These are phyloP conservation scores for Globia sparganii DNA, from an alignment of 2,888 invertebrate species.

Conservation along the genomic window DNA sequence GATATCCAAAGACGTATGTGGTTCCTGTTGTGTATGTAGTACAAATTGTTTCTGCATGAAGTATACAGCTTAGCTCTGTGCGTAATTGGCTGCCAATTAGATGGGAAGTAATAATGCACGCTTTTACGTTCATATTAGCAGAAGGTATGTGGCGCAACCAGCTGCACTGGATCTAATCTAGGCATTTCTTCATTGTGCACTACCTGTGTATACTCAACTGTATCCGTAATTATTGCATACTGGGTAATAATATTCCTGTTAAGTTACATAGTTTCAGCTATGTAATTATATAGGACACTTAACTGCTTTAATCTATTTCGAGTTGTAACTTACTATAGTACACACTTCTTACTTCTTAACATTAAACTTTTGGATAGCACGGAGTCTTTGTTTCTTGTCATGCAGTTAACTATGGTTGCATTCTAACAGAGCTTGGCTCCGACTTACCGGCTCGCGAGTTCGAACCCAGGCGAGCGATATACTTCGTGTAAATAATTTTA, in stretches of 20 bases:
- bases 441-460: background rate
- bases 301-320: background rate
- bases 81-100: conserved; percentile 77
- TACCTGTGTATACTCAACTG: conserved; percentile 15
- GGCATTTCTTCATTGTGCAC: conserved; percentile 60
- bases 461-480: background rate
- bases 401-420: background rate
- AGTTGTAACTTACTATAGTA: background rate
- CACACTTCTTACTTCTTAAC: background rate
- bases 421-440: background rate
- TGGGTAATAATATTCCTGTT: conserved; percentile 21
- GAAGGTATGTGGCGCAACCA: conserved; percentile 75
- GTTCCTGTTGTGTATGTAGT: conserved; percentile 41
- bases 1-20: conserved; percentile 14
- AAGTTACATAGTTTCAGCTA: conserved; percentile 7
- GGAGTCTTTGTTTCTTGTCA: background rate
- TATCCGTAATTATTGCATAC: conserved; percentile 42
- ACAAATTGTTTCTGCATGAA: conserved; percentile 48
- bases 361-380: background rate
- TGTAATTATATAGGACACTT: background rate
- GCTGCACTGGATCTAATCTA: conserved; percentile 62
- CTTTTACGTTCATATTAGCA: conserved; percentile 78
- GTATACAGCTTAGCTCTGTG: conserved; percentile 53
- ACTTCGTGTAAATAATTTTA: background rate
- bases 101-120: conserved; percentile 69